Evolutionary conservation across 1,140 invertebrate genomes (phyloP), one percentile per base, ranked within the genome.

Genomic region (Caerostris darwini): DNA sequence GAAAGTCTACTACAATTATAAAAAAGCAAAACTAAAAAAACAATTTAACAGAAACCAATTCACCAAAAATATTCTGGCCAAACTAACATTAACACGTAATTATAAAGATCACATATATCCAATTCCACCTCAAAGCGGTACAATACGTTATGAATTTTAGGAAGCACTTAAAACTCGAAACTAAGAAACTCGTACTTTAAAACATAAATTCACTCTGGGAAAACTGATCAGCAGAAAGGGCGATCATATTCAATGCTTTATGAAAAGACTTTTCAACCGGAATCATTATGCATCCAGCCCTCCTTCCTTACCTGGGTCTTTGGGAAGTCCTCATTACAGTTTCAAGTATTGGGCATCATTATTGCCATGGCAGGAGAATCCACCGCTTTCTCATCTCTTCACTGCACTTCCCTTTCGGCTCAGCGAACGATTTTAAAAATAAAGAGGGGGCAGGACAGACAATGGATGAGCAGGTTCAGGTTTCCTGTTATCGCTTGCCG

Each of bases 291-390:
- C 10, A 59, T 58, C 56, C 56, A 3, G n/a, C 5, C 83, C 19
- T 19, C 14, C 34, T 34, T 17, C 14, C 54, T 8, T 57, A 57
- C 56, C 17, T 58, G 56, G n/a, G 5, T 34, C n/a, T 6, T 34
- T 19, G 7, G 83, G 58, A 59, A n/a, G 10, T 17, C 14, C 83
- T 85, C 83, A 85, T 85, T 85, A 85, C 57, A 85, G 54, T 59
- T 85, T 59, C 56, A n/a, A 85, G 57, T 85, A 85, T 85, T 85
- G 83, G 83, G 17, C 83, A 85, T 19, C 56, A 34, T 85, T 85
- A 85, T 85, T 85, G 83, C 56, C 34, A 14, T 8, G 8, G 10
- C 34, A 34, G 71, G 50, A 12, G 17, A 67, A 12, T 67, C 61
- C 5, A 5, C 61, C 61, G 61, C 61, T 67, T 67, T 77, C 71